Evolutionary conservation across 2,888 invertebrate genomes (phyloP).

Genomic region (Hirtodrosophila cameraria): DNA sequence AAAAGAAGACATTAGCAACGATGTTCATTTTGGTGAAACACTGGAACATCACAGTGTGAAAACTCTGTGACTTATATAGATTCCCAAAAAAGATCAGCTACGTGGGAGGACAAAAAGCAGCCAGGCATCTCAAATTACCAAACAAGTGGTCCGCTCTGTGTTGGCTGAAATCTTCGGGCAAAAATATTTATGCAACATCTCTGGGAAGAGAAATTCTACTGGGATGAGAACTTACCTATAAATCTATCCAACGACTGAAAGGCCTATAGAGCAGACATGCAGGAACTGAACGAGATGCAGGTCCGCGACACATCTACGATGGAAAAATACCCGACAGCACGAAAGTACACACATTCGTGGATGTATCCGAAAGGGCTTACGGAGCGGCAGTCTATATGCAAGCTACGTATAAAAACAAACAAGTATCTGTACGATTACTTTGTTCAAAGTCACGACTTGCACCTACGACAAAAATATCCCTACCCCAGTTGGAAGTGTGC

Average conservation of each 20-base stretch:
- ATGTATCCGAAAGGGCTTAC: constrained; percentile 31
- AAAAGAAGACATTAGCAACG: background rate
- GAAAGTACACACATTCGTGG: constrained; percentile 34
- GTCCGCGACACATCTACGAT: background rate
- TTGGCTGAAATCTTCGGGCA: background rate
- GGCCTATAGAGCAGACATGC: background rate
- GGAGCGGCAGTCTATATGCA: background rate
- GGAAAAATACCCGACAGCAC: constrained; percentile 18
- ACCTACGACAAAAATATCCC: background rate
- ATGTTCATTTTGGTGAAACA: background rate
- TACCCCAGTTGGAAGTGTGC: background rate
- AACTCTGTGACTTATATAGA: too few relatives aligned
- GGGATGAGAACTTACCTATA: background rate
- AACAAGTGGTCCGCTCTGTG: background rate
- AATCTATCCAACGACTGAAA: background rate
- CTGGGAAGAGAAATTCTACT: background rate
- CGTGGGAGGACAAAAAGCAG: too few relatives aligned
- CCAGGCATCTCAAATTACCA: too few relatives aligned
- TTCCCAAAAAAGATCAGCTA: too few relatives aligned
- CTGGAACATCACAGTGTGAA: too few relatives aligned
- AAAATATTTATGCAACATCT: background rate
- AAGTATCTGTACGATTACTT: background rate
- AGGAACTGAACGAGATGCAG: background rate
- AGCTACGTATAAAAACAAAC: constrained; percentile 11
- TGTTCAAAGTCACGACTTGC: constrained; percentile 2